Evolutionary conservation across 2,113 vertebrate species (phyloP), one percentile per base, ranked within the genome.

Genomic region (Pachycephala philippinensis): DNA sequence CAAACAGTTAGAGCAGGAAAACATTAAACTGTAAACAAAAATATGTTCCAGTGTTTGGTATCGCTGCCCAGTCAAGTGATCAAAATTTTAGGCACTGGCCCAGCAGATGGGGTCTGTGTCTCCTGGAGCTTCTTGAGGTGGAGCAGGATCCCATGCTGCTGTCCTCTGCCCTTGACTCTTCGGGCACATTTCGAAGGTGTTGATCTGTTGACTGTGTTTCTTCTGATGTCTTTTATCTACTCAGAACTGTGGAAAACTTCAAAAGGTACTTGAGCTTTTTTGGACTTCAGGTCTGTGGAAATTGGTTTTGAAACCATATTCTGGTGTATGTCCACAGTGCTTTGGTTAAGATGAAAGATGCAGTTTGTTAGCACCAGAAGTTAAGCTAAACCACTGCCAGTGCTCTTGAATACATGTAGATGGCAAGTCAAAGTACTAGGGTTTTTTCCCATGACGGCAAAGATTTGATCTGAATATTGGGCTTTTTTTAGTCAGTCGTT

Each of bases 11-110:
- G 40, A 77, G 45, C 11, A 56, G 80, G 50, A 44, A 83, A 86
- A 86, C 33, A 17, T 26, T 61, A 37, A 56, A 35, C 9, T 83
- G 63, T 80, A 84, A 95, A 69, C 89, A 93, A 83, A 79, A 93
- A 45, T 2, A 1, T 44, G 9, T 44, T 61, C 33, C 40, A 35
- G 53, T 45, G 17, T 83, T 83, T 44, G n/a, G 30, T 40, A 33
- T 56, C 0, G 0, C 59, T 76, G 57, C 61, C 35, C 5, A 7
- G 30, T 71, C 0, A 13, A 54, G 50, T 20, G 37, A 13, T 77
- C 33, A 20, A 45, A 45, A 45, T 19, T 42, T 63, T 22, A 30
- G 40, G 49, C 37, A 39, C 8, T 0, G 2, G 20, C 15, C 18
- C 20, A 9, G 50, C 50, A 16, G 1, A 1, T 2, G 4, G 23